These are phyloP conservation scores for Chelon labrosus DNA, from an alignment of 2,797 vertebrate species.

Conservation along the genomic window DNA sequence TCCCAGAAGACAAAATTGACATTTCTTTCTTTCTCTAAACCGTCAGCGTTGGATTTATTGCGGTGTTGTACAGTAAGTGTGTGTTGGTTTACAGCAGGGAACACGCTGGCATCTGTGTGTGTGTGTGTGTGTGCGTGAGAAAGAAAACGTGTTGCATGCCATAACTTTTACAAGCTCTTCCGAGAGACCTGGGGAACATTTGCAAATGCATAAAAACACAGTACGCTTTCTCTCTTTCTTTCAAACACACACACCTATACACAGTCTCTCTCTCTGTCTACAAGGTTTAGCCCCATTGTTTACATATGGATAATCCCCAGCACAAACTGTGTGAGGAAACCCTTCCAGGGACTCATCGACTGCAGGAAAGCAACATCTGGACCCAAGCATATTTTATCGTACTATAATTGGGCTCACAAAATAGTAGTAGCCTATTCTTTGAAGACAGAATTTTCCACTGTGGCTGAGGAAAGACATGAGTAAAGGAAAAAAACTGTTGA, in stretches of 20 bases:
- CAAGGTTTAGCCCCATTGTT: slow-evolving; percentile 52
- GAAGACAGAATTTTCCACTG: slow-evolving; percentile 27
- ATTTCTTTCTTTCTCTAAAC: slow-evolving; percentile 46
- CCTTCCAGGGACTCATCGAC: slow-evolving; percentile 45
- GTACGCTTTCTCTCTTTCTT: neutral
- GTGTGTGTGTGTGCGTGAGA: slow-evolving; percentile 15
- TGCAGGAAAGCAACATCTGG: slow-evolving; percentile 45
- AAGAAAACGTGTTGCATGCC: slow-evolving; percentile 47
- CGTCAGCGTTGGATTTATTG: slow-evolving; percentile 12
- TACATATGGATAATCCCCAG: slow-evolving; percentile 61
- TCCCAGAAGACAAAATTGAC: slow-evolving; percentile 49
- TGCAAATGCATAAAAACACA: neutral
- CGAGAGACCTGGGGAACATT: slow-evolving; percentile 16
- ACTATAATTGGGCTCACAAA: slow-evolving; percentile 38
- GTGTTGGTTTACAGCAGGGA: slow-evolving; percentile 24
- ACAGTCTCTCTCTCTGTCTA: slow-evolving; percentile 21
- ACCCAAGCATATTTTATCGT: slow-evolving; percentile 41
- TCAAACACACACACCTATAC: slow-evolving; percentile 5
- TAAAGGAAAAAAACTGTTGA: slow-evolving; percentile 16
- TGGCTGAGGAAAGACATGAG: slow-evolving; percentile 8
- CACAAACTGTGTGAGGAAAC: slow-evolving; percentile 44
- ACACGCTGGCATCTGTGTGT: slow-evolving; percentile 26
- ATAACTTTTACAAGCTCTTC: slow-evolving; percentile 15
- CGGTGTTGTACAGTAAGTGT: slow-evolving; percentile 4
- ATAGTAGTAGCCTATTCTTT: slow-evolving; percentile 19